phyloP scores from a whole-genome alignment of 2,888 invertebrate genomes.

The Drymonia ruficornis region DNA sequence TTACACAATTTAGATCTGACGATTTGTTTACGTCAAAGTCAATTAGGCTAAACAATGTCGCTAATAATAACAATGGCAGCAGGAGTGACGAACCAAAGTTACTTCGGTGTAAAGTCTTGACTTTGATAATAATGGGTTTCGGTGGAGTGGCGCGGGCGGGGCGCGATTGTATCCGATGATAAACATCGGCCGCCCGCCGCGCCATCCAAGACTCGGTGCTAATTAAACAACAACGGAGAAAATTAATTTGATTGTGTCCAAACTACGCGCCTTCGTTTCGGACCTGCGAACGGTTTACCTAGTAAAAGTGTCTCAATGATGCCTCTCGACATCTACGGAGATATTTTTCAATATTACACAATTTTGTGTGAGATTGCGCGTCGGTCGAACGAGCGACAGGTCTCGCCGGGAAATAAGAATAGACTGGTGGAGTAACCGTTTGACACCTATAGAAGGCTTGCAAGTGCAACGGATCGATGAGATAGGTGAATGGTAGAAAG shows the following conservation, averaged over 20 bases:
- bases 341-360: slow-evolving; percentile 57
- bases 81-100: slow-evolving; percentile 82
- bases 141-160: slow-evolving; percentile 59
- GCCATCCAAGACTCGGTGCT: slow-evolving; percentile 79
- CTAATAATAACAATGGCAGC: slow-evolving; percentile 76
- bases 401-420: slow-evolving; percentile 60
- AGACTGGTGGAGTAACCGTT: slow-evolving; percentile 56
- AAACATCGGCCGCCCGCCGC: slow-evolving; percentile 80
- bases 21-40: slow-evolving; percentile 73
- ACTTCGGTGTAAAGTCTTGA: slow-evolving; percentile 77
- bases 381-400: slow-evolving; percentile 51
- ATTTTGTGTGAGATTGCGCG: slow-evolving; percentile 49
- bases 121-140: slow-evolving; percentile 81
- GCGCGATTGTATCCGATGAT: slow-evolving; percentile 82
- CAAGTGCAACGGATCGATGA: slow-evolving; percentile 65
- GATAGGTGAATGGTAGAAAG: slow-evolving; percentile 41
- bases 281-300: slow-evolving; percentile 71
- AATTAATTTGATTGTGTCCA: slow-evolving; percentile 83
- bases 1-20: slow-evolving; percentile 64
- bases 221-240: slow-evolving; percentile 84
- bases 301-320: slow-evolving; percentile 66
- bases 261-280: slow-evolving; percentile 77
- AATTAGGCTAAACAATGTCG: slow-evolving; percentile 75
- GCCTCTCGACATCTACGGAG: slow-evolving; percentile 48
- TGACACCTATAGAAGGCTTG: slow-evolving; percentile 66